Base-by-base conservation (phyloP, 2,888 invertebrate species). In the Sisyra terminalis region DNA sequence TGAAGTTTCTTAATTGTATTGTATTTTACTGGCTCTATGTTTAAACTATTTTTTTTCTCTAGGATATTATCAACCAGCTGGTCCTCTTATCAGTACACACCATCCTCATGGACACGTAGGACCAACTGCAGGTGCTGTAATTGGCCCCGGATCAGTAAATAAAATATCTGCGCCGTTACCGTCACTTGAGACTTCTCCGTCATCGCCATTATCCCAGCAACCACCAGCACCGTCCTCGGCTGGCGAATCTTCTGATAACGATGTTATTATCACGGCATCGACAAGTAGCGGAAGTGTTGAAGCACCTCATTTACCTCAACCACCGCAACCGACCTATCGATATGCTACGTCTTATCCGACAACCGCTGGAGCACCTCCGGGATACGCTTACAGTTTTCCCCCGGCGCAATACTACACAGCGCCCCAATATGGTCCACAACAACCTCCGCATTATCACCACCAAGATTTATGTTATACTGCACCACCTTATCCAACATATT, bases 11-110 rank as follows among this genome's bases (percentile, higher is more conserved):
- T n/a, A n/a, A n/a, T n/a, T n/a, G n/a, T n/a, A n/a, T n/a, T n/a
- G n/a, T n/a, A n/a, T n/a, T n/a, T n/a, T n/a, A n/a, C n/a, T n/a
- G n/a, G n/a, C n/a, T n/a, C n/a, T n/a, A n/a, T n/a, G n/a, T n/a
- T n/a, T n/a, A 39, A 39, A 15, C 16, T n/a, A 31, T 14, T 39
- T 43, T 39, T 29, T 43, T 38, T 36, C 63, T 70, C 1, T 72
- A 87, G 87, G 87, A 60, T 87, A 86, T 61, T 89, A 88, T 68
- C 89, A 89, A 67, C 89, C 89, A 53, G 88, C 89, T 53, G 89
- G 89, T 49, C 89, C 90, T 52, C 71, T 89, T 61, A 88, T 89
- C 57, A 78, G 75, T 51, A 75, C 79, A 52, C 69, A 70, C 50
- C 59, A 56, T 42, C 54, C 55, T 4, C 60, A 61, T 49, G 24